Evolutionary conservation across 2,888 invertebrate genomes (phyloP), one percentile per base, ranked within the genome.

Genomic region (Pristionchus exspectatus): DNA sequence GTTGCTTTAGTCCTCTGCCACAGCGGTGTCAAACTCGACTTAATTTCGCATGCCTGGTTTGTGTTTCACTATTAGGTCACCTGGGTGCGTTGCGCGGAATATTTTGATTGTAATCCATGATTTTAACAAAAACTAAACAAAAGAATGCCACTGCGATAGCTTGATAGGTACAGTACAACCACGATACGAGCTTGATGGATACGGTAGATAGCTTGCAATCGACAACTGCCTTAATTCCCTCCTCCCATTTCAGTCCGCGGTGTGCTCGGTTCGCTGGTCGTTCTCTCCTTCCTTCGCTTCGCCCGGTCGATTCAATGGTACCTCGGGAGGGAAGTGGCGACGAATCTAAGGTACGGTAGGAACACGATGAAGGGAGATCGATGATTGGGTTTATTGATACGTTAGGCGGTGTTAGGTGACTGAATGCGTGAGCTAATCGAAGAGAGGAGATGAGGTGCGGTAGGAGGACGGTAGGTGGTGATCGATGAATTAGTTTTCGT

Each of bases 261-360:
- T 87, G 96, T 97, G 33, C 96, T 99, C 92, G 97, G 97, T 30
- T 95, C 97, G 81, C 96, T 97, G 92, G 97, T 98, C 38, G 96
- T 98, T 91, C 95, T 96, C 92, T 96, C 97, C 92, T 97, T 98
- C 96, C 96, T 96, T 91, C 96, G 97, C 81, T 96, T 98, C 92
- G 96, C 97, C 90, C 96, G 96, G 94, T 96, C 97, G 12, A 96
- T 99, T 59, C 96, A 97, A 93, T 97, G 97, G 92, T 96, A 97
- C 90, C 98, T 97, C 96, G 98, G 98, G 24, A 95, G 96, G 90
- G 96, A 97, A 92, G 97, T 97, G 95, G 96, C 97, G 18, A 90
- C 90, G 24, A 95, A 92, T 87, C 91, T 94, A 14, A 91, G 92
- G 90, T 63, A 27, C 81, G 81, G 81, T 81, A 44, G n/a, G 54